phyloP scores from a whole-genome alignment of 2,797 vertebrate species.

The Setipinna tenuifilis region DNA sequence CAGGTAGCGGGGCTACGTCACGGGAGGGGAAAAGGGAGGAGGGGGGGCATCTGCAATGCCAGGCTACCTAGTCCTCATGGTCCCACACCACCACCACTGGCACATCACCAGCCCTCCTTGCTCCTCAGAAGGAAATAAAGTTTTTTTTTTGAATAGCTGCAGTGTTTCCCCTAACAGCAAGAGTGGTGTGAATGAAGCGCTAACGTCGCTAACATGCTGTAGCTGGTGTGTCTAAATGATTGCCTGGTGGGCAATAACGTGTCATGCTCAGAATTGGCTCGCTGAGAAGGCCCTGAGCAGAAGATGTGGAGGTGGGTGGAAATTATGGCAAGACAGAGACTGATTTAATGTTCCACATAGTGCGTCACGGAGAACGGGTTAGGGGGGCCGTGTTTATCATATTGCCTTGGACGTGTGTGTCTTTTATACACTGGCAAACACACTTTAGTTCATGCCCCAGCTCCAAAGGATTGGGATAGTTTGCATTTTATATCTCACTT shows the following conservation, averaged over 20 bases:
- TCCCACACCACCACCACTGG: background rate
- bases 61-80: background rate
- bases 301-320: constrained; percentile 22
- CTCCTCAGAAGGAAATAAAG: background rate
- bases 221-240: constrained; percentile 15
- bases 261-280: background rate
- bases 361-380: background rate
- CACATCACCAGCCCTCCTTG: background rate
- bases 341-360: background rate
- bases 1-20: background rate
- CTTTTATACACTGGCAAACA: background rate
- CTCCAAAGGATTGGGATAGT: background rate
- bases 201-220: background rate
- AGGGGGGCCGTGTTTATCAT: too few species aligned
- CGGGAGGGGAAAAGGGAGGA: background rate
- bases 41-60: background rate
- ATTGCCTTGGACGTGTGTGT: too few species aligned
- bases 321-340: constrained; percentile 1
- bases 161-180: constrained; percentile 5
- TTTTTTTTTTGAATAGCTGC: background rate
- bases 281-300: background rate
- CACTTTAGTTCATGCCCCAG: background rate
- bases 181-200: constrained; percentile 3
- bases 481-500: background rate
- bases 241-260: constrained; percentile 11